Percentiles rank a stretch among this genome's conserved stretches.
Conservation (phyloP, 2,888 invertebrate species). For the Hydroisotoma schaefferi region DNA sequence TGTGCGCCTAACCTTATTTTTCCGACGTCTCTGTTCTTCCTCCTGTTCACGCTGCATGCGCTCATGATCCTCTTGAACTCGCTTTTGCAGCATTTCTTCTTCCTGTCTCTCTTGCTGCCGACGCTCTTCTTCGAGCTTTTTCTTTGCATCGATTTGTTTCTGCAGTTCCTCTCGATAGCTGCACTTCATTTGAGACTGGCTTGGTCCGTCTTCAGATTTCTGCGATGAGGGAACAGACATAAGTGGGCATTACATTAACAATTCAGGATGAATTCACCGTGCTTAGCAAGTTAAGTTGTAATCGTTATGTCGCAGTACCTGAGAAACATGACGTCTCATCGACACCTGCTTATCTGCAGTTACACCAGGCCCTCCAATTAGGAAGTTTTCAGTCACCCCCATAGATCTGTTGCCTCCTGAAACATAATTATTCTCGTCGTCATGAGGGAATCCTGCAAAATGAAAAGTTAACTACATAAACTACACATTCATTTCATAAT, state of each 20-base stretch:
- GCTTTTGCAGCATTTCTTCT: slow-evolving; percentile 35
- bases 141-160: slow-evolving; percentile 38
- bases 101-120: slow-evolving; percentile 25
- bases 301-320: not conserved
- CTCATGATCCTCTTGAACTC: slow-evolving; percentile 37
- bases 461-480: too few relatives aligned
- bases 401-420: too few relatives aligned
- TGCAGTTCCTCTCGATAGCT: slow-evolving; percentile 24
- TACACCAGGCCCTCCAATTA: too few relatives aligned
- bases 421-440: too few relatives aligned
- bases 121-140: slow-evolving; percentile 29
- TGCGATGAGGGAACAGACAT: slow-evolving; percentile 4
- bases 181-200: not conserved
- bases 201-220: slow-evolving; percentile 25
- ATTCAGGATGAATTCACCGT: too few relatives aligned
- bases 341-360: too few relatives aligned
- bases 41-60: slow-evolving; percentile 36
- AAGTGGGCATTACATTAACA: too few relatives aligned
- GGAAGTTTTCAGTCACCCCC: too few relatives aligned
- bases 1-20: slow-evolving; percentile 22
- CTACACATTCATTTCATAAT: too few relatives aligned
- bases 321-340: not conserved
- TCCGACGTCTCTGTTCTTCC: slow-evolving; percentile 30
- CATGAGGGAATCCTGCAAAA: too few relatives aligned
- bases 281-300: too few relatives aligned